These are phyloP conservation scores for Drosophila hawaiiensis DNA, from an alignment of 2,888 invertebrate genomes.

Conservation along the genomic window DNA sequence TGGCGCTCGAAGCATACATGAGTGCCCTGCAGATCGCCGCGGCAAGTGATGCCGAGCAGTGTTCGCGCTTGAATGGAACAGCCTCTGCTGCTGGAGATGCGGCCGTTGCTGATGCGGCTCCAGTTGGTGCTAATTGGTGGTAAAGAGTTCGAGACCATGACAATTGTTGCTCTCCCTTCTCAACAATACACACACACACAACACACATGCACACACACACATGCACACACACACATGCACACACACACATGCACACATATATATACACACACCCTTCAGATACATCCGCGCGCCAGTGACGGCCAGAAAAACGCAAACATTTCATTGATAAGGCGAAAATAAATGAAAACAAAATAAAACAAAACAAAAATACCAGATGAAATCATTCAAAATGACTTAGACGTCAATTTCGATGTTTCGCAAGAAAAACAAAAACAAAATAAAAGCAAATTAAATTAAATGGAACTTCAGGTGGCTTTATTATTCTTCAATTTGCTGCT, in stretches of 20 bases:
- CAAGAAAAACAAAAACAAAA: conserved; percentile 36
- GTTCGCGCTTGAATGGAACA: conserved; percentile 76
- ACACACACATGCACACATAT: neutral
- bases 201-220: neutral
- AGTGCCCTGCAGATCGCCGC: conserved; percentile 80
- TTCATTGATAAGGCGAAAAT: conserved; percentile 64
- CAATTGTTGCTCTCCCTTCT: conserved; percentile 53
- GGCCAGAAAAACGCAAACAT: conserved; percentile 66
- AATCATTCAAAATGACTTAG: conserved; percentile 74
- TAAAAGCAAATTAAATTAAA: conserved; percentile 68
- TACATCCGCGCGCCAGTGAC: conserved; percentile 49
- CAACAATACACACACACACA: conserved; percentile 23
- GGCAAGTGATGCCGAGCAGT: conserved; percentile 78
- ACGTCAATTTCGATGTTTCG: conserved; percentile 80
- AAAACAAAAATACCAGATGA: conserved; percentile 42
- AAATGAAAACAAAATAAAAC: conserved; percentile 18
- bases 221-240: conserved; percentile 27
- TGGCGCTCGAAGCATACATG: conserved; percentile 82
- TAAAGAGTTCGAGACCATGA: conserved; percentile 60
- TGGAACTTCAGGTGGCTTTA: conserved; percentile 59
- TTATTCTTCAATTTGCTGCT: conserved; percentile 64
- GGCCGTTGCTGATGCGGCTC: conserved; percentile 44
- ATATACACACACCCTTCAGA: conserved; percentile 54
- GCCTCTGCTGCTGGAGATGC: conserved; percentile 57
- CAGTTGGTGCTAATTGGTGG: conserved; percentile 71